Base-by-base conservation (phyloP, 2,113 vertebrate genomes). In the Scytalopus superciliaris region DNA sequence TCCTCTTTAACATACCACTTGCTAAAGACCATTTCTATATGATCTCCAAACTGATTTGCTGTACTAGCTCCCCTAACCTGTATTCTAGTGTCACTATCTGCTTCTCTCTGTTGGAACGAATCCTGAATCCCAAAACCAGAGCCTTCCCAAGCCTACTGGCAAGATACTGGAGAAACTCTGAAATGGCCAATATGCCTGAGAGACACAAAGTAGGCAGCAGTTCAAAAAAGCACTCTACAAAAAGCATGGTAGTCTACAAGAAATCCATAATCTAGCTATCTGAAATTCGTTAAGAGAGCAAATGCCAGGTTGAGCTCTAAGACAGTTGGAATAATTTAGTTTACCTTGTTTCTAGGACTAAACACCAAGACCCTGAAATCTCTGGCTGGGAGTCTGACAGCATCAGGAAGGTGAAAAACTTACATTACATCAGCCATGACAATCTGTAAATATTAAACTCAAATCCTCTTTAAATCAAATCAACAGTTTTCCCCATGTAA, bases 61-160 rank as follows among this genome's bases (percentile, higher is more conserved):
- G 42, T 42, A 56, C 25, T 62, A 62, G 14, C 33, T 77, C 53
- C 42, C 18, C 12, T 57, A 27, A 62, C 62, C 18, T 52, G 6
- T 67, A 35, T 57, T 57, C 8, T 33, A 24, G 21, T 53, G n/a
- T 59, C 47, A 57, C 44, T 60, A 52, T 88, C 42, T 84, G 35
- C 30, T n/a, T 72, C 16, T 40, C 10, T 77, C n/a, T 60, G 30
- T 47, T 23, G n/a, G 6, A 77, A 0, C 0, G 0, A 93, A 39
- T 22, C 35, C 63, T 73, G 50, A 16, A n/a, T 75, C 52, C 23
- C 2, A 2, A 75, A 85, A 49, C 11, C 37, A 39, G 37, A 44
- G 37, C 17, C 22, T 90, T 83, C 23, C 44, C 22, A 55, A 72
- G 33, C 11, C 39, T 72, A 14, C 49, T 75, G 56, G 25, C 24